Conservation (phyloP, 2,113 vertebrate species). For the Oncorhynchus tshawytscha region DNA sequence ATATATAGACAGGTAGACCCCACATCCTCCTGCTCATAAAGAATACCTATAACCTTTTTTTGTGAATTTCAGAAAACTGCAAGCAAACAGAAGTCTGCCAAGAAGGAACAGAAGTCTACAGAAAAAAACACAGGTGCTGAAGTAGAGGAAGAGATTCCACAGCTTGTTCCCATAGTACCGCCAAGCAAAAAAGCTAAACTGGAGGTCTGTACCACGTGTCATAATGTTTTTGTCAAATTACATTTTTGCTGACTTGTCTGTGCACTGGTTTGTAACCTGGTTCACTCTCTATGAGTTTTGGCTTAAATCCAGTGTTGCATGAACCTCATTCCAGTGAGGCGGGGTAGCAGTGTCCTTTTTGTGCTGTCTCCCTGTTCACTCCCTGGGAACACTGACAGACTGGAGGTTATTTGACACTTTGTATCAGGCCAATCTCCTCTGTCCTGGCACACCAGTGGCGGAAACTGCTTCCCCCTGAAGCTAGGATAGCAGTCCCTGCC, state of each 20-base stretch:
- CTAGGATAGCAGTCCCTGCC: too few relatives aligned
- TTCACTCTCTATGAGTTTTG: not conserved
- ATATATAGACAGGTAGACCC: not conserved
- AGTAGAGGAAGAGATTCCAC: conserved; percentile 68
- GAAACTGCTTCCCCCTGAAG: too few relatives aligned
- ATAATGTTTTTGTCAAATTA: too few relatives aligned
- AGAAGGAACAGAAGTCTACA: conserved; percentile 20
- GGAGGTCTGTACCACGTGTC: conserved; percentile 53
- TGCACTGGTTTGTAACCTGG: too few relatives aligned
- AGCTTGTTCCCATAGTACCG: conserved; percentile 68
- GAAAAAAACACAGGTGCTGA: conserved; percentile 1
- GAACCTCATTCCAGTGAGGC: too few relatives aligned
- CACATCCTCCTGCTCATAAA: not conserved
- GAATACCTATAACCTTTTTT: not conserved
- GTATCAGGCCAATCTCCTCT: too few relatives aligned
- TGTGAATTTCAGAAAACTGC: conserved; percentile 24
- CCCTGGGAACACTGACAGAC: not conserved
- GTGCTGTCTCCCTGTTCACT: too few relatives aligned
- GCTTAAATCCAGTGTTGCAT: too few relatives aligned
- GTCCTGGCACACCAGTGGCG: too few relatives aligned
- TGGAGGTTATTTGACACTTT: not conserved
- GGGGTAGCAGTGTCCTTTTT: too few relatives aligned
- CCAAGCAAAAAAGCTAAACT: conserved; percentile 64
- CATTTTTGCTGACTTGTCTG: too few relatives aligned
- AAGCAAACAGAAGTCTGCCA: not conserved